Evolutionary conservation across 1,140 invertebrate genomes (phyloP), one percentile per base, ranked within the genome.

Genomic region (Drosophila nasuta): DNA sequence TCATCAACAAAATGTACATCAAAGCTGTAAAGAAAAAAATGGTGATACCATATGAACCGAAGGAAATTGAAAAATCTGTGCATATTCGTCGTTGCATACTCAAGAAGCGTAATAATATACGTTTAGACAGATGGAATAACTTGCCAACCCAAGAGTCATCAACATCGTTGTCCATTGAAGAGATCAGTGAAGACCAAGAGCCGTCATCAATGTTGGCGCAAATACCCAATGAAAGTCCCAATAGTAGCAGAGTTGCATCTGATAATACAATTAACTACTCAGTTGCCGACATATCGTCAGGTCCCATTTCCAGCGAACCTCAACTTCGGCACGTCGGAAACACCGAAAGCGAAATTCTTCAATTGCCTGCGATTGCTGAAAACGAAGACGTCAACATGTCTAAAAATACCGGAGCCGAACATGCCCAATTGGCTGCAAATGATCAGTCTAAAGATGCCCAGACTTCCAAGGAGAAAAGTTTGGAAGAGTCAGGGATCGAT

Each of bases 11-110:
- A 3, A 80, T 87, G 83, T 20, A 77, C 0, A 8, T 35, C 1
- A 87, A 87, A 7, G 69, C 80, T 0, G 64, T 82, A 0, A 3
- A 0, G 6, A 60, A 20, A 3, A 46, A 38, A 10, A 88, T 88
- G 77, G 59, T 83, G 0, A 0, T 13, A 3, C 83, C 80, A 0
- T 87, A 80, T 30, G 8, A 77, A 1, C 8, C 49, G 1, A 35
- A 41, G 1, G 62, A 71, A 0, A 63, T 51, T 0, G 15, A 15
- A 0, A 33, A 11, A 0, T 65, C 41, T 20, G 54, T 57, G 17
- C 45, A 54, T 1, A 30, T 85, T 0, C 33, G 45, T 6, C 11
- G 45, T 10, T 71, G 74, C 13, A 8, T 58, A 0, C 48, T 70
- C 0, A 85, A 85, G 11, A 83, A 75, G 35, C 33, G 41, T 0